phyloP scores from a whole-genome alignment of 1,140 invertebrate species.

The Panagrolaimus sp. region DNA sequence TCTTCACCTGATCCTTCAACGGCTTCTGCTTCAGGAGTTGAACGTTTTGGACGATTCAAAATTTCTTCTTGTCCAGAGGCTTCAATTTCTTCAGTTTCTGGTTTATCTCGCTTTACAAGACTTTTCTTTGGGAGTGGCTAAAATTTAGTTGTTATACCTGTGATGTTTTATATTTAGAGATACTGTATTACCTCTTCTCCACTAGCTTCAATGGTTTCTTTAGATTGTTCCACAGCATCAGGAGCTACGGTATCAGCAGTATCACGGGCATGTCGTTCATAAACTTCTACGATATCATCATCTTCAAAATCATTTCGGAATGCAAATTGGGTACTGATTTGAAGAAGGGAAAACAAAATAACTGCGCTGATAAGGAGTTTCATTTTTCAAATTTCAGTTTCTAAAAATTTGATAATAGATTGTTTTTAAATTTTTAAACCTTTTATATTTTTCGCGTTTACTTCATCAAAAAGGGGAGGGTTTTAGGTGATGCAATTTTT shows the following conservation, averaged over 20 bases:
- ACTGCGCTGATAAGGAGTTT: background rate
- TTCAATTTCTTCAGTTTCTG: constrained; percentile 8
- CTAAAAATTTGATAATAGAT: too few relatives aligned
- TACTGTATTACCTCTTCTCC: background rate
- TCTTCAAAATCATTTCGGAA: constrained; percentile 8
- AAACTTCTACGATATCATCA: background rate
- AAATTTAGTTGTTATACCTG: background rate
- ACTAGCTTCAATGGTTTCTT: background rate
- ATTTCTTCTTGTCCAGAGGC: constrained; percentile 1
- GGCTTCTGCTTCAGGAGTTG: background rate
- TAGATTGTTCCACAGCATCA: background rate
- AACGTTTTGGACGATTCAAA: background rate
- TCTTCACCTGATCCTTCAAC: constrained; percentile 12
- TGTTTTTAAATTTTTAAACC: too few relatives aligned
- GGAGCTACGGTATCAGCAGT: background rate
- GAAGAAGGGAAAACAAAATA: background rate
- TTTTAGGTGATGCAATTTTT: too few relatives aligned
- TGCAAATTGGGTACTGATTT: background rate
- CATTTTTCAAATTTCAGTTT: background rate
- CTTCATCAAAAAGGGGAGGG: too few relatives aligned
- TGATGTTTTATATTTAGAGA: background rate
- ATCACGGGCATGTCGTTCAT: background rate
- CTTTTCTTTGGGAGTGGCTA: background rate
- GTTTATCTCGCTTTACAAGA: background rate
- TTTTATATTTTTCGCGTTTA: too few relatives aligned